A percentile compares a stretch with the other conserved stretches of the same genome.
Conservation (phyloP, 2,888 invertebrate species). For the Tuberolachnus salignus region DNA sequence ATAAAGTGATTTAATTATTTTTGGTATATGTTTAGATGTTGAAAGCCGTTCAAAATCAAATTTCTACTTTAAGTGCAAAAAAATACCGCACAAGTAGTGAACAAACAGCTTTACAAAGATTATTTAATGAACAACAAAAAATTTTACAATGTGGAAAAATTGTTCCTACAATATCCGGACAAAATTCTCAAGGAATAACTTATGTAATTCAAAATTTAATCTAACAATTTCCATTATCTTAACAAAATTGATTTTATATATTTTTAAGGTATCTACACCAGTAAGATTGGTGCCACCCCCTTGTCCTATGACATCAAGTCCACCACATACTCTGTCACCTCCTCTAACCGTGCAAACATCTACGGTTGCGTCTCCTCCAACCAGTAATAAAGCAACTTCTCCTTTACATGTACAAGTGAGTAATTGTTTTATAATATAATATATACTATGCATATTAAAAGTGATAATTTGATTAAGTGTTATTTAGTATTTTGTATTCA, state of each 20-base stretch:
- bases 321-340: slow-evolving; percentile 58
- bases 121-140: slow-evolving; percentile 74
- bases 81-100: slow-evolving; percentile 66
- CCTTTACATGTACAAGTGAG: slow-evolving; percentile 61
- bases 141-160: slow-evolving; percentile 75
- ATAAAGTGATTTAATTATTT: slow-evolving; percentile 35
- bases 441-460: too few relatives aligned
- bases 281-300: slow-evolving; percentile 58
- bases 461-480: too few relatives aligned
- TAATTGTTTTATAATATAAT: slow-evolving; percentile 27
- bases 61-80: slow-evolving; percentile 69
- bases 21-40: slow-evolving; percentile 63
- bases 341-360: slow-evolving; percentile 58
- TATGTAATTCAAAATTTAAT: slow-evolving; percentile 60
- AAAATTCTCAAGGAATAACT: slow-evolving; percentile 62
- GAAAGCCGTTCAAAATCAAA: slow-evolving; percentile 72
- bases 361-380: slow-evolving; percentile 56
- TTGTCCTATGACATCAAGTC: slow-evolving; percentile 58
- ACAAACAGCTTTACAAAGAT: slow-evolving; percentile 67
- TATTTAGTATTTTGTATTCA: too few relatives aligned
- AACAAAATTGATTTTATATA: neutral
- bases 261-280: slow-evolving; percentile 59
- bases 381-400: slow-evolving; percentile 60
- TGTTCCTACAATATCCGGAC: slow-evolving; percentile 67
- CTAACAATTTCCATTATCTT: neutral